Percentiles rank a stretch among this genome's conserved stretches.
phyloP scores from a whole-genome alignment of 2,113 vertebrate genomes.

The Microcebus lehilahytsara region DNA sequence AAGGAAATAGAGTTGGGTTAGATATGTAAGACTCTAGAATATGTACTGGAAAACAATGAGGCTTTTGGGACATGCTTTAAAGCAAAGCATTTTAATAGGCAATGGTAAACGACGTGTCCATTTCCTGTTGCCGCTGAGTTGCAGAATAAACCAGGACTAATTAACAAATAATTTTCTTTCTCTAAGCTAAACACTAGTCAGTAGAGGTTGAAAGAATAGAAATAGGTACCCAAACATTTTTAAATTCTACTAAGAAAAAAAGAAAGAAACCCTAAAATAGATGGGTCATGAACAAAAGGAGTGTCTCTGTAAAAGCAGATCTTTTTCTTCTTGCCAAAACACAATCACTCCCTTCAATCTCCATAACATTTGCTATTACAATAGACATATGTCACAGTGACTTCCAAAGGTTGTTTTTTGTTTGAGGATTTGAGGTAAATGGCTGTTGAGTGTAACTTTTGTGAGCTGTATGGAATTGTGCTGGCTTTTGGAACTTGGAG shows the following conservation, averaged over 20 bases:
- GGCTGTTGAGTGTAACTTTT: background rate
- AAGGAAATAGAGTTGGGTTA: slow-evolving; percentile 20
- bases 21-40: background rate
- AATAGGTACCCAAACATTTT: background rate
- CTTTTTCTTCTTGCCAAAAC: background rate
- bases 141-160: background rate
- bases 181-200: background rate
- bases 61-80: slow-evolving; percentile 5
- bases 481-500: background rate
- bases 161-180: slow-evolving; percentile 17
- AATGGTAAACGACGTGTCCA: background rate
- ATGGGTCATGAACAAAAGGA: background rate
- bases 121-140: background rate
- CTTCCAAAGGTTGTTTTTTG: background rate
- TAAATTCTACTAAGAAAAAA: background rate
- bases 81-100: background rate
- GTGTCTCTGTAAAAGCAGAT: background rate
- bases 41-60: background rate
- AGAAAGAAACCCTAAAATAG: background rate
- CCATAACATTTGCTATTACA: background rate
- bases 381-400: background rate
- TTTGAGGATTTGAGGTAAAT: background rate
- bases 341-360: background rate
- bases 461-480: background rate
- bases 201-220: background rate